Evolutionary conservation across 2,113 vertebrate species (phyloP), one percentile per base, ranked within the genome.

Genomic region (Atrichornis clamosus): DNA sequence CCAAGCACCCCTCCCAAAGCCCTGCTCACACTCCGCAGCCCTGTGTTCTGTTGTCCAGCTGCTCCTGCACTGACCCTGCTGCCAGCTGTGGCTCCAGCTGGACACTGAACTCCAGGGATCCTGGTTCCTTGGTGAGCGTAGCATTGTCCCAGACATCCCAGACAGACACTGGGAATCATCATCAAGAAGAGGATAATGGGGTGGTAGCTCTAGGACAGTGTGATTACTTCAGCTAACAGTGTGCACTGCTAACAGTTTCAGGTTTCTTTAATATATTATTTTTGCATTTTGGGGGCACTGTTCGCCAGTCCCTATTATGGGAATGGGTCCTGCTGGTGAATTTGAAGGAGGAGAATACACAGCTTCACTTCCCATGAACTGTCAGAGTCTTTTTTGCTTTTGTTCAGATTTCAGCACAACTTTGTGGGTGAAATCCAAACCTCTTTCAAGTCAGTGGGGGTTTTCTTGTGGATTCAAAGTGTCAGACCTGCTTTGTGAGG

Each of bases 401-500:
- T 92, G 80, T 96, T 96, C 79, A 22, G 64, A 84, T 94, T 96
- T 95, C 79, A 93, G 82, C 79, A 80, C 68, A 90, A 84, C 75
- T 81, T 96, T 60, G 69, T 75, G 64, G 88, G 79, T 89, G 90
- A 94, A 94, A 93, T 92, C 53, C 88, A 90, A 78, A 58, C 56
- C 79, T 47, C 68, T 88, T 95, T 95, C 79, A 93, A 90, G 79
- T 91, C 93, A 64, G 86, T 86, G 73, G 83, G 93, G 42, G 44
- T 90, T 95, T 93, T 95, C 92, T 94, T 60, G 62, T 46, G 68
- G 88, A 75, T 94, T 96, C 88, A 95, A 87, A 92, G 90, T 88
- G 44, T 72, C 83, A 94, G 86, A 75, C 13, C 74, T 89, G 70
- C 90, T 93, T 92, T 94, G 67, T 90, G n/a, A 94, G 56, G 49